These are phyloP conservation scores for Crenichthys baileyi DNA, from an alignment of 2,797 vertebrate genomes.

Conservation along the genomic window DNA sequence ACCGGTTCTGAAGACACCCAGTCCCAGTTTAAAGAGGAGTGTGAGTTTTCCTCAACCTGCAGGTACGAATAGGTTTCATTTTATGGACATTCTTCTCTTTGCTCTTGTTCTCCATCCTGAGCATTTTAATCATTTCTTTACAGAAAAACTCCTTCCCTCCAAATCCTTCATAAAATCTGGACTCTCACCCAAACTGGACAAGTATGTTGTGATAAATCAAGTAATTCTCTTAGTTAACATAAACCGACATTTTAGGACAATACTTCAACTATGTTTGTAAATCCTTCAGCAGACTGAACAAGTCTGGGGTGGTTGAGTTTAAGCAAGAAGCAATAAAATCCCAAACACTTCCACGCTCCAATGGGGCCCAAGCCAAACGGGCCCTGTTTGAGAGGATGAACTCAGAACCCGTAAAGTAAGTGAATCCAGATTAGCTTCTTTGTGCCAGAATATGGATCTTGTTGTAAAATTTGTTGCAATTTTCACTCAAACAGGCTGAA, in stretches of 20 bases:
- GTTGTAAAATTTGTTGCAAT: not conserved
- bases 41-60: slow-evolving; percentile 75
- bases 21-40: slow-evolving; percentile 74
- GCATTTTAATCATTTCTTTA: not conserved
- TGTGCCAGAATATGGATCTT: fast-evolving
- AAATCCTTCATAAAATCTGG: slow-evolving; percentile 76
- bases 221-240: not conserved
- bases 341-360: slow-evolving; percentile 84
- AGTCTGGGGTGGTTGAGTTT: slow-evolving; percentile 63
- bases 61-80: slow-evolving; percentile 57
- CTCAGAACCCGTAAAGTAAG: slow-evolving; percentile 83
- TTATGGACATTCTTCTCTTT: not conserved
- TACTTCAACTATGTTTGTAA: not conserved
- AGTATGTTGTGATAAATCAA: slow-evolving; percentile 49
- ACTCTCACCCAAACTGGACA: slow-evolving; percentile 71
- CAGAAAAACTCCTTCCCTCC: slow-evolving; percentile 81
- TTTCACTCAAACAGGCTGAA: slow-evolving; percentile 55
- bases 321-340: slow-evolving; percentile 85
- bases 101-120: slow-evolving; percentile 1
- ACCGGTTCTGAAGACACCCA: slow-evolving; percentile 71
- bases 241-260: not conserved
- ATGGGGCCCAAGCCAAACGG: slow-evolving; percentile 85
- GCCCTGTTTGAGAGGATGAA: slow-evolving; percentile 89
- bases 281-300: slow-evolving; percentile 53
- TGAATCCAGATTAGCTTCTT: not conserved